Evolutionary conservation across 2,797 vertebrate species (phyloP), one percentile per base, ranked within the genome.

Genomic region (Clarias platycephalus): DNA sequence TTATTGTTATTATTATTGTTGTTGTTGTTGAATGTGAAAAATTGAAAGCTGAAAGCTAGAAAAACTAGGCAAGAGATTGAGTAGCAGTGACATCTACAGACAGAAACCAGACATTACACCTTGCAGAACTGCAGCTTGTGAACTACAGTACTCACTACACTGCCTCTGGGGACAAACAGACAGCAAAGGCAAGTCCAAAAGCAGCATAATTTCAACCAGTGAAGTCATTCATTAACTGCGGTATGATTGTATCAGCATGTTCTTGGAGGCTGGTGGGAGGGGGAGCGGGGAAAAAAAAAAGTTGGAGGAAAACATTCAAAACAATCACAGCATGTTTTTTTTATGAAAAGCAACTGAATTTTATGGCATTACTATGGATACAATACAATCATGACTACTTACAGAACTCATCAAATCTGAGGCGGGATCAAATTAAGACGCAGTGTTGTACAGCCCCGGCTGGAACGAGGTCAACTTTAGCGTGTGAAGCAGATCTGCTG

Each of bases 171-270:
- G 68, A 76, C 44, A 66, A 71, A 60, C 80, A 80, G 70, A 68
- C 31, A 83, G 70, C 76, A 68, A 64, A 70, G 40, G 66, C 81
- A 40, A 28, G 77, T 87, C 53, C 77, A 85, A 89, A 85, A 49
- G 82, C 80, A 57, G 64, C 60, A 85, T 89, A 88, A 88, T 86
- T 87, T 86, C 83, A 90, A 85, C 81, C 74, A 58, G 81, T 86
- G 83, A 85, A 87, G 87, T 88, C 83, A 88, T 87, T 85, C 80
- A 88, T 87, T 86, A 87, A 87, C 58, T 77, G 60, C 58, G 67
- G 64, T 67, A 34, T 84, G 86, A 86, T 83, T 87, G 66, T 86
- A 84, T 83, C 87, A 87, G 75, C 83, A 86, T 86, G 86, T 86
- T 83, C 71, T 49, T 71, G 76, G 64, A 80, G 64, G 81, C 76